phyloP scores from a whole-genome alignment of 2,113 vertebrate genomes.

The Setophaga kirtlandii region DNA sequence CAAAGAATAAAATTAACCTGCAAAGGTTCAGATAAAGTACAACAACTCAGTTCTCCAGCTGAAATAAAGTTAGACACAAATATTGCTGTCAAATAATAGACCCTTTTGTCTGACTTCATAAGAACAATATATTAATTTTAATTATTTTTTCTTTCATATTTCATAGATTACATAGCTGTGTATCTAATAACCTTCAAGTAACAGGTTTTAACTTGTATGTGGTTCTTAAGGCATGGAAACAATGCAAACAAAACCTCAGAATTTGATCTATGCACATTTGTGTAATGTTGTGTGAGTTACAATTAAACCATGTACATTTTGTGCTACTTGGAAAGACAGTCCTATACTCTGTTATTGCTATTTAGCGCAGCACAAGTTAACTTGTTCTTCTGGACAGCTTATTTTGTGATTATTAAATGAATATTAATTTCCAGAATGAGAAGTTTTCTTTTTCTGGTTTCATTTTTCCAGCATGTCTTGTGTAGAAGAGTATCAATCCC shows the following conservation, averaged over 20 bases:
- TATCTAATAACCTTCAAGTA: not conserved
- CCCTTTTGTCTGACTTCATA: not conserved
- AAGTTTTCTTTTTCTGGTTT: not conserved
- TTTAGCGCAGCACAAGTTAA: not conserved
- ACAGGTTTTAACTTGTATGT: not conserved
- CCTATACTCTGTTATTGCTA: not conserved
- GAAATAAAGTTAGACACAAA: not conserved
- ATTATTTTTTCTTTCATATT: not conserved
- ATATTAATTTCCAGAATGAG: not conserved
- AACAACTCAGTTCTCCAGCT: not conserved
- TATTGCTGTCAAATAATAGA: not conserved
- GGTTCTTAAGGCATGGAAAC: not conserved
- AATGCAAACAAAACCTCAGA: not conserved
- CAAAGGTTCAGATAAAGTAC: not conserved
- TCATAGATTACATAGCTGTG: not conserved
- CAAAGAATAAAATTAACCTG: not conserved
- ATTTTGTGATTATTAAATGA: not conserved
- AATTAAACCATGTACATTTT: not conserved
- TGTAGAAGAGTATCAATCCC: fast-evolving
- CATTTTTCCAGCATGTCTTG: not conserved
- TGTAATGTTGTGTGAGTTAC: not conserved
- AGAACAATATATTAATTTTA: not conserved
- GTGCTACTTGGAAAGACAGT: not conserved
- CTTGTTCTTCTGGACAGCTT: not conserved
- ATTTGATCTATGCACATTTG: not conserved